These are phyloP conservation scores for Apoda limacodes DNA, from an alignment of 2,888 invertebrate genomes.

Conservation along the genomic window DNA sequence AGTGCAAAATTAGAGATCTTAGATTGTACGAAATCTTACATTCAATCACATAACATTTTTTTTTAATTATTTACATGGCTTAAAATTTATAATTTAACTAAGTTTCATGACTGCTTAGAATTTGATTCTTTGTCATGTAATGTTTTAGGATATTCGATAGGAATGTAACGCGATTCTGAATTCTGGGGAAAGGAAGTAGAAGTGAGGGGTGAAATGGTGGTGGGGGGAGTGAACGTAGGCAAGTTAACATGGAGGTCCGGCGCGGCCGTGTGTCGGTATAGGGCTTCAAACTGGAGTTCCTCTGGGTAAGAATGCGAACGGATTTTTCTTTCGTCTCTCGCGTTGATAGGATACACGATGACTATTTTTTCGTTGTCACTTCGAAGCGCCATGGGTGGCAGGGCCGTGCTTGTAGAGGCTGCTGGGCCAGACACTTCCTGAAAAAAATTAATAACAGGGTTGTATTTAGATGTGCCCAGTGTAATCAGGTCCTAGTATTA, in stretches of 20 bases:
- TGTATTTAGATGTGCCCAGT: too few relatives aligned
- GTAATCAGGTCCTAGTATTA: too few relatives aligned
- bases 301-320: conserved; percentile 61
- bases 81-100: conserved; percentile 8
- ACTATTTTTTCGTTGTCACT: conserved; percentile 58
- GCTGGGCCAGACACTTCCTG: conserved; percentile 43
- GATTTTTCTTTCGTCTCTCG: conserved; percentile 59
- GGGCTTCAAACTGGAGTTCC: conserved; percentile 60
- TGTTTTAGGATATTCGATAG: conserved; percentile 33
- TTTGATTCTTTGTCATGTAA: conserved; percentile 22
- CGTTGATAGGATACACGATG: conserved; percentile 64
- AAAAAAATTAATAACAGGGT: too few relatives aligned
- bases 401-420: conserved; percentile 47
- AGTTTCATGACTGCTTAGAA: conserved; percentile 23
- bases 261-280: conserved; percentile 54
- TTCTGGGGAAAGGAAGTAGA: conserved; percentile 15
- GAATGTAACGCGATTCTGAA: conserved; percentile 39
- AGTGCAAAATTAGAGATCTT: too few relatives aligned
- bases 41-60: conserved; percentile 8
- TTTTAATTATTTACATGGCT: too few relatives aligned
- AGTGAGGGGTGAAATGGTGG: conserved; percentile 21
- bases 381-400: conserved; percentile 53
- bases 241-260: conserved; percentile 63
- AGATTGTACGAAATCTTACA: conserved; percentile 3
- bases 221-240: conserved; percentile 69